Percentiles rank a stretch among this genome's conserved stretches.
phyloP scores from a whole-genome alignment of 2,888 invertebrate species.

The Tiphia femorata region DNA sequence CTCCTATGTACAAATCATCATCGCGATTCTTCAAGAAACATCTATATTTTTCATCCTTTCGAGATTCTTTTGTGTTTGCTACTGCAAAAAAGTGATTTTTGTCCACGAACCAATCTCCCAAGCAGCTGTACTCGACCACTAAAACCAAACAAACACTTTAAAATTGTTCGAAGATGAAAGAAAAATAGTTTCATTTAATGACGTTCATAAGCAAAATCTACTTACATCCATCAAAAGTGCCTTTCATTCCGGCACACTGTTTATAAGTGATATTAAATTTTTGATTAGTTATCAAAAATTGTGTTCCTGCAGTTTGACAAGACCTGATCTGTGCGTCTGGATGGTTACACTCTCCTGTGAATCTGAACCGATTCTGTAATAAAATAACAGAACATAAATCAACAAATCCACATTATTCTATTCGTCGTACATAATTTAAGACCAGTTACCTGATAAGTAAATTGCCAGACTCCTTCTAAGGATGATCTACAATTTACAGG shows the following conservation, averaged over 20 bases:
- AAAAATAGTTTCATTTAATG: background rate
- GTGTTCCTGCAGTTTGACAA: constrained; percentile 95
- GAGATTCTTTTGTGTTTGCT: constrained; percentile 95
- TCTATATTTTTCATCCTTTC: constrained; percentile 94
- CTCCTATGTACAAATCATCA: constrained; percentile 92
- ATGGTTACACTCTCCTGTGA: constrained; percentile 92
- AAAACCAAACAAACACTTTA: constrained; percentile 15
- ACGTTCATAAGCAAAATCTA: background rate
- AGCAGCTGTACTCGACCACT: constrained; percentile 91
- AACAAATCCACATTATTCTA: background rate
- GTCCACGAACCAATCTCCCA: constrained; percentile 95
- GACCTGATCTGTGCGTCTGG: constrained; percentile 91
- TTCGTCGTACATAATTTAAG: background rate
- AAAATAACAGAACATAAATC: constrained; percentile 13
- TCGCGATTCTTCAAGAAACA: constrained; percentile 95
- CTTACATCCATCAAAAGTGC: constrained; percentile 86
- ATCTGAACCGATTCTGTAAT: constrained; percentile 83
- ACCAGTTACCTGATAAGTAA: constrained; percentile 83
- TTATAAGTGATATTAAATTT: constrained; percentile 96
- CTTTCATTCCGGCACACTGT: constrained; percentile 89
- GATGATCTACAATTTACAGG: constrained; percentile 93
- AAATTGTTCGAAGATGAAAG: background rate
- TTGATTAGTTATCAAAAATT: constrained; percentile 95
- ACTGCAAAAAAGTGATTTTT: constrained; percentile 98
- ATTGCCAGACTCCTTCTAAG: constrained; percentile 96